Evolutionary conservation across 2,797 vertebrate species (phyloP), one percentile per base, ranked within the genome.

Genomic region (Geotria australis): DNA sequence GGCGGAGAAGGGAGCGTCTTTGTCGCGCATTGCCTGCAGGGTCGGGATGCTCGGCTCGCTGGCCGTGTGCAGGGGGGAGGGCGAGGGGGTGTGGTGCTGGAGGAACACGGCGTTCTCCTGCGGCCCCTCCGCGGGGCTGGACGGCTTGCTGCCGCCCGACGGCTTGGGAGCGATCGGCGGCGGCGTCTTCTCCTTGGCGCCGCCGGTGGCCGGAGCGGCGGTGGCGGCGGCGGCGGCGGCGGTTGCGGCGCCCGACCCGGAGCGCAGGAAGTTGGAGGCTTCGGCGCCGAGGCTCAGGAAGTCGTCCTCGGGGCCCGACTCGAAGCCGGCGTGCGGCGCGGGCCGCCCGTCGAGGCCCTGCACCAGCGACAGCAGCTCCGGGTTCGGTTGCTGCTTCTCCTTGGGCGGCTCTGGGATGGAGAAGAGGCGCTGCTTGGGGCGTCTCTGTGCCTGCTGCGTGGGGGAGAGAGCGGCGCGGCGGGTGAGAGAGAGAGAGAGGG

Each of bases 261-360:
- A 67, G 61, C 91, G 89, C 69, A 98, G 79, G 65, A 99, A 99
- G 69, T 99, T 99, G 64, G 88, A 99, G 62, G 91, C 91, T 72
- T 99, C 91, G 48, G 91, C 91, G 47, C 91, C 91, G 59, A 99
- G 71, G 60, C 89, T 99, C 63, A 99, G 81, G 73, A 93, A 94
- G 74, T 99, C 91, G 70, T 99, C 91, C 66, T 99, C 91, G 2
- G 80, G 76, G 62, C 82, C 81, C 11, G 81, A 83, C 64, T 98
- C 88, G 64, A 77, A 81, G 56, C 80, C 86, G 55, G 74, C 62
- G 61, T 78, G 83, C 1, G 68, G 24, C 24, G 51, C 48, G 53
- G 68, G 65, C 57, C 15, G 14, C 56, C 58, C 58, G 63, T 75
- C 76, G 55, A 71, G 72, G 58, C 79, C 81, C 48, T 78, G 73